These are phyloP conservation scores for Helarctos malayanus DNA, from an alignment of 2,797 vertebrate species.

Conservation along the genomic window DNA sequence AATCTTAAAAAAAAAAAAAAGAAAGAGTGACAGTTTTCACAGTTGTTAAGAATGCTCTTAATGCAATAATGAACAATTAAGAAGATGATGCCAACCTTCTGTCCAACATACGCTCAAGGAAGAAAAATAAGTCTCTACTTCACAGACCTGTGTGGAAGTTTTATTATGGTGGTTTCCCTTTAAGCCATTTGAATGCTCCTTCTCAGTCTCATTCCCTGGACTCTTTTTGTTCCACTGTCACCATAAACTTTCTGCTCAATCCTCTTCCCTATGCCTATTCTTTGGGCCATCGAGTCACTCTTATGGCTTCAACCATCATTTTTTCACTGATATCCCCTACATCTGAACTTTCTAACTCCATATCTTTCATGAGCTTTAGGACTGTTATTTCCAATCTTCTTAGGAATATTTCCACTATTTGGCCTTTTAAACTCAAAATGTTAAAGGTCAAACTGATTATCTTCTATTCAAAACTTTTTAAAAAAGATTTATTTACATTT, in stretches of 20 bases:
- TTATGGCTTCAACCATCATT: not conserved
- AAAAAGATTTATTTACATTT: not conserved
- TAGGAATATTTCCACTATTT: conserved; percentile 18
- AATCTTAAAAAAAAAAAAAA: too few species aligned
- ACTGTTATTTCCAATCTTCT: conserved; percentile 16
- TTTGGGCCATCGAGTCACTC: not conserved
- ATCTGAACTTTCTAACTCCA: not conserved
- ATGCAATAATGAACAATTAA: not conserved
- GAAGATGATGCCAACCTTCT: not conserved
- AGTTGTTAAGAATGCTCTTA: not conserved
- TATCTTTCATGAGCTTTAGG: conserved; percentile 15
- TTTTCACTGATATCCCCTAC: not conserved
- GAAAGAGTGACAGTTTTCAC: not conserved
- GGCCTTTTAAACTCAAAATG: not conserved
- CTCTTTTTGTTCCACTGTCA: not conserved
- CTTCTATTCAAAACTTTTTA: not conserved
- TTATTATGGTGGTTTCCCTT: not conserved
- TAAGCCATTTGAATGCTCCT: not conserved
- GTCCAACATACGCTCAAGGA: not conserved
- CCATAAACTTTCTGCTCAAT: not conserved
- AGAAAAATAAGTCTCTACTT: conserved; percentile 3
- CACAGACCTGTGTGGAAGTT: not conserved
- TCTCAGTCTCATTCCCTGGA: not conserved
- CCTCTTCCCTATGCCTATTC: not conserved
- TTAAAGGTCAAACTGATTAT: not conserved